phyloP scores from a whole-genome alignment of 2,888 invertebrate species.

The Alviniconcha strummeri region DNA sequence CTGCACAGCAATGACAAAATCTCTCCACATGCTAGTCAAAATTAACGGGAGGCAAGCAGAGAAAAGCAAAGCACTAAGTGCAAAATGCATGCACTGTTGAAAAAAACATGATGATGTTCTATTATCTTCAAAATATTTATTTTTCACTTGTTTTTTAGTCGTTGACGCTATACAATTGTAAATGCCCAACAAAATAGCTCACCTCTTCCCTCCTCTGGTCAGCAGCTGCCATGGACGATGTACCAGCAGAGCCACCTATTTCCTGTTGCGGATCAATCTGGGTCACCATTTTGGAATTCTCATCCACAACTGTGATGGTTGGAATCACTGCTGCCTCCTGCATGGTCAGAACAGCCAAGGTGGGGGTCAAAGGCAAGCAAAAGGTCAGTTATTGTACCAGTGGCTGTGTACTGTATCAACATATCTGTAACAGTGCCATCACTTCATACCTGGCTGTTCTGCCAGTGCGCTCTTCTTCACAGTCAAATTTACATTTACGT shows the following conservation, averaged over 20 bases:
- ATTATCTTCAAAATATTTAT: too few species aligned
- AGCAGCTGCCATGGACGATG: neutral
- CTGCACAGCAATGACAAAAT: too few species aligned
- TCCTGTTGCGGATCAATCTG: constrained; percentile 42
- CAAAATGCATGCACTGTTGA: too few species aligned
- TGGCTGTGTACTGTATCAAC: neutral
- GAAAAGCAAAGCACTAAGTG: too few species aligned
- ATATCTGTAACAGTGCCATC: neutral
- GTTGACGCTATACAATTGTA: neutral
- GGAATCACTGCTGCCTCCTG: constrained; percentile 45
- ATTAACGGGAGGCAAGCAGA: too few species aligned
- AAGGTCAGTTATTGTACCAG: neutral
- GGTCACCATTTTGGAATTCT: constrained; percentile 50
- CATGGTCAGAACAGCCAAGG: neutral
- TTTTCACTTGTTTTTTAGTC: too few species aligned
- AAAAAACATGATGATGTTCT: too few species aligned
- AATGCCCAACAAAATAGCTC: neutral
- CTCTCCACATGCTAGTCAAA: too few species aligned
- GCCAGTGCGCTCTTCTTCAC: too few species aligned
- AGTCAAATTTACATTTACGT: too few species aligned
- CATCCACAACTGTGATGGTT: constrained; percentile 62
- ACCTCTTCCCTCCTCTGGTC: constrained; percentile 1
- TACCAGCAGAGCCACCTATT: neutral
- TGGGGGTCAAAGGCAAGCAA: neutral
- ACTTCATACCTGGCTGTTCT: neutral